Evolutionary conservation across 2,797 vertebrate genomes (phyloP).

Genomic region (Pyrrhura leucotis): DNA sequence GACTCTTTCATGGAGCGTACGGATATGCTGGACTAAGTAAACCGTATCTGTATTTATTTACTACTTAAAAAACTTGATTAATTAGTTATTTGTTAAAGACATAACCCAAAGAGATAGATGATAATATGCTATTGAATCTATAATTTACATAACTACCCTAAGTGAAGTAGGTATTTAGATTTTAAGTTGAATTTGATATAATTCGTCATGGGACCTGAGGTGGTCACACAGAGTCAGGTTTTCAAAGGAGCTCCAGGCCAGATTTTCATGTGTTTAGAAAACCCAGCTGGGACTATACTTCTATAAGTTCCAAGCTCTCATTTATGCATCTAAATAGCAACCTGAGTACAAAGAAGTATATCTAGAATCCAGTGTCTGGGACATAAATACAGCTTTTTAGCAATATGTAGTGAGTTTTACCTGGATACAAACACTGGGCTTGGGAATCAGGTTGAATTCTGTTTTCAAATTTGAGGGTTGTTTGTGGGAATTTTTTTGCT

Average conservation of each 20-base stretch:
- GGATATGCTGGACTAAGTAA: neutral
- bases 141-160: neutral
- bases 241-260: neutral
- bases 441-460: neutral
- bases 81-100: neutral
- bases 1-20: neutral
- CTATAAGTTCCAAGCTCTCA: neutral
- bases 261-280: neutral
- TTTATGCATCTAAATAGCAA: neutral
- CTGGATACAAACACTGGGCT: neutral
- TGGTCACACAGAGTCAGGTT: neutral
- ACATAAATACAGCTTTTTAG: neutral
- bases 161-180: neutral
- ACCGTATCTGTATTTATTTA: neutral
- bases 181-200: neutral
- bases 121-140: neutral
- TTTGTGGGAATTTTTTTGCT: neutral
- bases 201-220: neutral
- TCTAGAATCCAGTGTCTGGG: fast-evolving
- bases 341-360: neutral
- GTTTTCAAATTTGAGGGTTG: neutral
- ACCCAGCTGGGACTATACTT: neutral
- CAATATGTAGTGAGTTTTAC: neutral
- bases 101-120: neutral
- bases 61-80: neutral